Evolutionary conservation across 2,888 invertebrate genomes (phyloP), one percentile per base, ranked within the genome.

Genomic region (Agonopterix arenella): DNA sequence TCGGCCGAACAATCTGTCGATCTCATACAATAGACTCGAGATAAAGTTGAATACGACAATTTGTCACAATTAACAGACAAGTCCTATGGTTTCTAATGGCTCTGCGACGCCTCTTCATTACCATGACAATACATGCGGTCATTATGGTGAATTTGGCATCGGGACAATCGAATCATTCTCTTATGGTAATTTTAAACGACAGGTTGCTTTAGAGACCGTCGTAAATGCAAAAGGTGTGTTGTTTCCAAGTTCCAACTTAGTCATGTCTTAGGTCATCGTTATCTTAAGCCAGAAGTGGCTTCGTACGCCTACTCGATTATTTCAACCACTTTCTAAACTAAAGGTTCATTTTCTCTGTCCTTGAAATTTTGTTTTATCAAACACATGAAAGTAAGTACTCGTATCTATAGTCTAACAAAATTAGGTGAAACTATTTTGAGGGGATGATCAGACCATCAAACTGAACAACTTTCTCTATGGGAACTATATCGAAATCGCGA

Each of bases 1-100:
- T 28, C 28, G 28, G 28, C 28, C 28, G 5, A 28, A 28, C 5
- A 7, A 28, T 28, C 28, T 28, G 28, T 28, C 28, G 28, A 28
- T 61, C 55, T 50, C 36, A 52, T 52, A 72, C 68, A 72, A 70
- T 68, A 56, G 58, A 52, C 53, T 53, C 57, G 55, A 64, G 64
- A 65, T 64, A 52, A 54, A n/a, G 16, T 28, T 47, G 49, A 49
- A 50, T 53, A 54, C 57, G 51, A 54, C 60, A 62, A 71, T 73
- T 72, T 75, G 71, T 71, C 73, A 68, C 67, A 66, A 68, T 73
- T 65, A 60, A 47, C 45, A 46, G 41, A 43, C 48, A 53, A 47
- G 8, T 42, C 36, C 41, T 44, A 37, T 38, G 44, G 38, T 48
- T 16, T 11, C 41, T 28, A 49, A 40, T 40, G 44, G 41, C 43